A percentile compares a stretch with the other conserved stretches of the same genome.
Evolutionary conservation across 2,797 vertebrate species (phyloP).

Genomic region (Crocodylus rhombifer): DNA sequence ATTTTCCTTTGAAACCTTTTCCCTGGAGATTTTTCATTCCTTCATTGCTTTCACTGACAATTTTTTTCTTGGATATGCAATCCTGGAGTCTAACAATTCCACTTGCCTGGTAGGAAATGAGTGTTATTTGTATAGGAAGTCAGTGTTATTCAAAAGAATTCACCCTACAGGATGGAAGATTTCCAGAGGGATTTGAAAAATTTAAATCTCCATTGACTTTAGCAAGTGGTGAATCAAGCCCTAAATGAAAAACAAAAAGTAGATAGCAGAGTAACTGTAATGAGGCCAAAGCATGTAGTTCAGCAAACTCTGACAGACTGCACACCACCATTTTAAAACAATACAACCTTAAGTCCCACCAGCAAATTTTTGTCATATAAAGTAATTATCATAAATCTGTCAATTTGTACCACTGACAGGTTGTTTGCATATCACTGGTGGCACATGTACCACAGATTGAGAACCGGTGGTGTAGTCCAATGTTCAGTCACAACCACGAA

Average conservation of each 20-base stretch:
- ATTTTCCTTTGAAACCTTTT: neutral
- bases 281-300: neutral
- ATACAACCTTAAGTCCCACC: too few species aligned
- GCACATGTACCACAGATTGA: too few species aligned
- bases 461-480: neutral
- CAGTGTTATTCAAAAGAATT: neutral
- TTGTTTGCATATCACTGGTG: too few species aligned
- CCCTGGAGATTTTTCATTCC: neutral
- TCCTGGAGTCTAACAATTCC: neutral
- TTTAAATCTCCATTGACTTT: constrained; percentile 1
- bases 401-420: too few species aligned
- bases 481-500: neutral
- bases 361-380: too few species aligned
- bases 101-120: constrained; percentile 16
- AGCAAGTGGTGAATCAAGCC: neutral
- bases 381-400: too few species aligned
- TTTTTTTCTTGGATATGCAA: neutral
- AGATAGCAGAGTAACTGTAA: neutral
- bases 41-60: neutral
- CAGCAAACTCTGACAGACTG: too few species aligned
- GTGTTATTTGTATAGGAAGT: neutral
- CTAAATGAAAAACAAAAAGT: neutral
- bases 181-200: neutral
- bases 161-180: neutral
- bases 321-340: too few species aligned